Evolutionary conservation across 2,797 vertebrate genomes (phyloP), one percentile per base, ranked within the genome.

Genomic region (Anisognathus igniventris): DNA sequence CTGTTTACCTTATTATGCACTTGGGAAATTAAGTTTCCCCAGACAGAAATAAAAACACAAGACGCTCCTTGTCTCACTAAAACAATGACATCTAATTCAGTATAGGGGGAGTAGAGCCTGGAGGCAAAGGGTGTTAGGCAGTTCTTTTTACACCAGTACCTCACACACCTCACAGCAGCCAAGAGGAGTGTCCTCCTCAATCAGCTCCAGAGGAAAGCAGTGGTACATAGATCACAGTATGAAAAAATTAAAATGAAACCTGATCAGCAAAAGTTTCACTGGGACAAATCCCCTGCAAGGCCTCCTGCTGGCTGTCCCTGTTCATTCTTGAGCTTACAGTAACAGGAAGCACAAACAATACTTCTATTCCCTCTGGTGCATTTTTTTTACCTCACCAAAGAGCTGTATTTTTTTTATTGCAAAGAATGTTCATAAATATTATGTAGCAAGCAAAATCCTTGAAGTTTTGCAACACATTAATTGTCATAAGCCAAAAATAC

Each of bases 11-110:
- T 58, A 70, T 40, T 28, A 62, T 14, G 4, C 31, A 64, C 21
- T 44, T 60, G 44, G 75, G 53, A 95, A 85, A 70, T 76, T 30
- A 56, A 24, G 6, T 71, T 93, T 90, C 42, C 17, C 53, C 22
- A 28, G 48, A 40, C 2, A 60, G 72, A 91, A 95, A 76, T 80
- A 66, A 73, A 90, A 76, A 18, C 44, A 66, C 48, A 50, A 50
- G 27, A 18, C 48, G 4, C 15, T 79, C 17, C 22, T 54, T 50
- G 42, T 10, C 37, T 80, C n/a, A 35, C 30, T 80, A 67, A 3
- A 56, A 70, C 56, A 48, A 31, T 57, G 37, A 71, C 14, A 33
- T n/a, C 12, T 12, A 66, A 44, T 61, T 81, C 39, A 39, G 22
- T 45, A 35, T 3, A 21, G 8, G 12, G 16, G 30, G 4, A 84